Evolutionary conservation across 2,797 vertebrate species (phyloP), one percentile per base, ranked within the genome.

Genomic region (Heliangelus exortis): DNA sequence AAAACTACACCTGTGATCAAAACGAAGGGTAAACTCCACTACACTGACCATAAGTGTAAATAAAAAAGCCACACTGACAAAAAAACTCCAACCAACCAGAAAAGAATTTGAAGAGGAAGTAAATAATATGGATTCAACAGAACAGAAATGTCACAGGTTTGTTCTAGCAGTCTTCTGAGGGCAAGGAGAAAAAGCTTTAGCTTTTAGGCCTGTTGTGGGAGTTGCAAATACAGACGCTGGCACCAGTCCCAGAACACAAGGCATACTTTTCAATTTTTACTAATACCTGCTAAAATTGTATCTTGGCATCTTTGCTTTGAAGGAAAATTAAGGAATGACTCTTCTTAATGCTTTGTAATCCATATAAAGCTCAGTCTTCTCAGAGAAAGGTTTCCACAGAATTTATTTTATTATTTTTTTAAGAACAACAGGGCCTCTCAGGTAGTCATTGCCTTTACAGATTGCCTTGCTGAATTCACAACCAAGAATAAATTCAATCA

Each of bases 261-360:
- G 69, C 88, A 94, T 69, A 72, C 55, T 89, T 85, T 91, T 92
- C 74, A 76, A 54, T 88, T 97, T 96, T 95, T 83, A 96, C 75
- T 95, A 97, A 95, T 95, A 97, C 82, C 85, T 96, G 88, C 80
- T 97, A 93, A 96, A 97, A 96, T 84, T 85, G 73, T 89, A 63
- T 76, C 76, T 86, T 95, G 66, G 82, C 65, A 72, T 91, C 90
- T 92, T 67, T 84, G 59, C 62, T 89, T 36, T 7, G 58, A 97
- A 96, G 96, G 77, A 96, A 96, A 96, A 95, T 58, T 86, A 94
- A 87, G 63, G 57, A 96, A 93, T 57, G 22, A 89, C 78, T 57
- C 28, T 76, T 94, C 91, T 93, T 83, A 93, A 90, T 82, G 92
- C 68, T 96, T 93, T 87, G 74, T 90, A 97, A 97, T 95, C 92